Base-by-base conservation (phyloP, 2,113 vertebrate genomes). In the Rattus rattus region DNA sequence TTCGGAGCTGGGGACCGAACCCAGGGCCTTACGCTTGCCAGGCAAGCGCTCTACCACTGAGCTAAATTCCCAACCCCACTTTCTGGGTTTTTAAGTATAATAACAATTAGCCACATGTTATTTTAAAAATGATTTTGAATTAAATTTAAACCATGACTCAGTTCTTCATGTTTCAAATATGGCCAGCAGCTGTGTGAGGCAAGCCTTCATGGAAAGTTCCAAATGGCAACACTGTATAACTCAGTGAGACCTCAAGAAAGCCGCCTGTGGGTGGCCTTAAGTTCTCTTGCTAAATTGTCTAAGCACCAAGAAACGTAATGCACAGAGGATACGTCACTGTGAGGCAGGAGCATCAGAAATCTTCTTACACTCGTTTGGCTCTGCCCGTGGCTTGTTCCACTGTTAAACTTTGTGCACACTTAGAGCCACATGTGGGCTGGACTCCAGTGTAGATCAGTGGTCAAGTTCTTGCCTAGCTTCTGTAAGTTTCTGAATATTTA, bases 81-180 rank as follows among this genome's bases (percentile, higher is more conserved):
- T 43, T 43, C 43, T 43, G 43, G 43, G 70, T 11, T 94, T 2
- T 79, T 63, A 14, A 75, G 24, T 70, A 65, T 24, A 16, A 56
- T 89, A 39, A n/a, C 80, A n/a, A 79, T 36, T 90, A 65, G 73
- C 33, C 33, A 80, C 24, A 49, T 81, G 8, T 73, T 90, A 22
- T 90, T 84, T 89, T 90, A 94, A 92, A 94, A 94, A 95, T 54
- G 39, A 75, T 72, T 75, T 92, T 12, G 76, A 72, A 59, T 91
- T 47, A 92, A 77, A 93, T 86, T 84, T 39, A 83, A 43, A 72
- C 43, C 43, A 43, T 43, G 43, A 43, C 86, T 88, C 19, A 72
- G 30, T 85, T 88, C 39, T 73, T 77, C 12, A 14, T 39, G 17
- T 92, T 84, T 96, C 54, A 84, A 5, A 84, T 54, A n/a, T 88